A percentile compares a stretch with the other conserved stretches of the same genome.
Evolutionary conservation across 2,888 invertebrate genomes (phyloP).

Genomic region (Pseudoips prasinana): DNA sequence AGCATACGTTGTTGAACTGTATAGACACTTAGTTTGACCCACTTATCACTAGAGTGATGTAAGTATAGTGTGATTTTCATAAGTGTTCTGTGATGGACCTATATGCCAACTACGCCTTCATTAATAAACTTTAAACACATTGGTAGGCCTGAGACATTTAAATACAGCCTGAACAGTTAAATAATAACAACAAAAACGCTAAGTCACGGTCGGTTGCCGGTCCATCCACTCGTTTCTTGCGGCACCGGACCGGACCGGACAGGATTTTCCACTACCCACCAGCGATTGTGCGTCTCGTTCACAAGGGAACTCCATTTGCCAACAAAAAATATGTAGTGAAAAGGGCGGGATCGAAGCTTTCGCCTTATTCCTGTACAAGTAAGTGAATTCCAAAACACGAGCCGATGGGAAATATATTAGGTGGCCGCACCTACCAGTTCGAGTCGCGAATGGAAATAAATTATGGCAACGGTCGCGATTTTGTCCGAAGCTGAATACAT

Average conservation of each 20-base stretch:
- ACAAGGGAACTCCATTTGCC: constrained; percentile 72
- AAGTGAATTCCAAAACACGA: constrained; percentile 30
- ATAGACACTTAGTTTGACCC: no score
- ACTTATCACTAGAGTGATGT: no score
- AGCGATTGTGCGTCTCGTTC: constrained; percentile 57
- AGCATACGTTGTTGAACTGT: no score
- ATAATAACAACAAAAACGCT: constrained; percentile 52
- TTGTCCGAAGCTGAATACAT: background rate
- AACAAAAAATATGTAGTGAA: constrained; percentile 61
- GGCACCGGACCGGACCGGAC: constrained; percentile 53
- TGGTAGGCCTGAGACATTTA: no score
- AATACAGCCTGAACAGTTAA: constrained; percentile 5
- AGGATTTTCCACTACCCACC: constrained; percentile 63
- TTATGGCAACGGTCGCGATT: constrained; percentile 16
- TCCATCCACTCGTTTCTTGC: constrained; percentile 26
- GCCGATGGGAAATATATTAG: constrained; percentile 31
- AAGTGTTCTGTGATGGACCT: no score
- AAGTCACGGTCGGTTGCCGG: constrained; percentile 46
- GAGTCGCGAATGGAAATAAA: constrained; percentile 17
- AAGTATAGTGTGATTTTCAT: no score
- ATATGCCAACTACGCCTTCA: no score
- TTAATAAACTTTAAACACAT: no score
- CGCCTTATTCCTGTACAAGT: constrained; percentile 35
- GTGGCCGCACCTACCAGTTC: constrained; percentile 19
- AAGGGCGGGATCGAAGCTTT: constrained; percentile 35